Conservation (phyloP, 2,888 invertebrate species). For the Cynaeus angustus region DNA sequence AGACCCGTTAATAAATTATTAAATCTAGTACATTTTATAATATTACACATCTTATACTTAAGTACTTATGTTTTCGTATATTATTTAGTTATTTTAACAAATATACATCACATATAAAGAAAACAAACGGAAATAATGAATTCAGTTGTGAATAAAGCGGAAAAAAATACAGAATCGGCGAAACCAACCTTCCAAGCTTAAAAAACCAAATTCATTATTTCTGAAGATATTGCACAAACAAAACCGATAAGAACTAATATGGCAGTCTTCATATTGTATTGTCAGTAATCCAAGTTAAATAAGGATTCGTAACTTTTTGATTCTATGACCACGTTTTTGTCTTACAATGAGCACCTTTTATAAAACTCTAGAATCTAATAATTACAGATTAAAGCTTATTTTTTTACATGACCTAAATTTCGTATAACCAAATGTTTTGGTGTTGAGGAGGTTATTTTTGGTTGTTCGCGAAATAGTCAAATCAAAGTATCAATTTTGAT, state of each 20-base stretch:
- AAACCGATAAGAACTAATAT: constrained; percentile 50
- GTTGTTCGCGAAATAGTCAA: constrained; percentile 58
- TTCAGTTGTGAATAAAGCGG: constrained; percentile 42
- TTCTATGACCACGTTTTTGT: constrained; percentile 48
- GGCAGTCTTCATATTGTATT: constrained; percentile 67
- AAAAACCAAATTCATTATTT: constrained; percentile 47
- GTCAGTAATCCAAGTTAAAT: constrained; percentile 61
- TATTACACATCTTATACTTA: constrained; percentile 58
- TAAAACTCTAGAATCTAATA: constrained; percentile 61
- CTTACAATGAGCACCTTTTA: constrained; percentile 63
- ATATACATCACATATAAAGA: constrained; percentile 58
- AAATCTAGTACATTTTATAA: constrained; percentile 60
- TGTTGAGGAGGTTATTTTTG: constrained; percentile 60
- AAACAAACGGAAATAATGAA: constrained; percentile 46
- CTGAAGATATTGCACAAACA: constrained; percentile 48
- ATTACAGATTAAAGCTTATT: constrained; percentile 63
- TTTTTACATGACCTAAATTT: constrained; percentile 58
- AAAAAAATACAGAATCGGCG: constrained; percentile 8
- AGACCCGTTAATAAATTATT: constrained; percentile 69
- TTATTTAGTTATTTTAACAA: constrained; percentile 36
- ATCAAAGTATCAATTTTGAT: constrained; percentile 58
- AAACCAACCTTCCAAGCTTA: constrained; percentile 9
- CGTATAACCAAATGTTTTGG: constrained; percentile 57
- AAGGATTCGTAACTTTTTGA: constrained; percentile 54
- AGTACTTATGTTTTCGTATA: constrained; percentile 49